Percentiles rank a stretch among this genome's conserved stretches.
Conservation (phyloP, 2,113 vertebrate genomes). For the Malurus cyaneus region DNA sequence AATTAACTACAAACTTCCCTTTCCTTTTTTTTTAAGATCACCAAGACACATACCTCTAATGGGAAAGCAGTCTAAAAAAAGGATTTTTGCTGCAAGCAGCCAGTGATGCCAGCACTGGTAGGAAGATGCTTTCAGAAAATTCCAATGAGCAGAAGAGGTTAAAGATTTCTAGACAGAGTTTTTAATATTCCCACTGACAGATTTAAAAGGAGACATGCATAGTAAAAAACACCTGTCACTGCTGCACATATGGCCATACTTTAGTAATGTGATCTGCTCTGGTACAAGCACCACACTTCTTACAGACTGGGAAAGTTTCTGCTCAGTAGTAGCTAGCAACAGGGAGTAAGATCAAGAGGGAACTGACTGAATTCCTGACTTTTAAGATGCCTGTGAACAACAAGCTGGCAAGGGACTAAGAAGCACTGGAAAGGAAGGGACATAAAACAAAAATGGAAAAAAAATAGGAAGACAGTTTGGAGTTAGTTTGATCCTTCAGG, state of each 20-base stretch:
- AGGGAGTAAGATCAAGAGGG: conserved; percentile 12
- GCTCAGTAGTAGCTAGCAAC: neutral
- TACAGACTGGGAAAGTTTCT: neutral
- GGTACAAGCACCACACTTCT: neutral
- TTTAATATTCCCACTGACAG: conserved; percentile 29
- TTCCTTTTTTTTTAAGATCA: neutral
- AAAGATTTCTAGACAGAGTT: neutral
- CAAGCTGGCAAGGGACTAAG: conserved; percentile 1
- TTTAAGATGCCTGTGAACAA: neutral
- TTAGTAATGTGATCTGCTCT: neutral
- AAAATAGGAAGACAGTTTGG: neutral
- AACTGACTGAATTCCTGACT: conserved; percentile 24
- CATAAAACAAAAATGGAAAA: conserved; percentile 23
- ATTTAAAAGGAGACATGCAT: conserved; percentile 21
- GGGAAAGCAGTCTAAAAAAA: neutral
- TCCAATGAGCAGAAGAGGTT: neutral
- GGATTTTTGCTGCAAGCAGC: neutral
- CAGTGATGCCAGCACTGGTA: neutral
- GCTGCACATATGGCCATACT: conserved; percentile 31
- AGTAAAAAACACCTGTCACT: conserved; percentile 42
- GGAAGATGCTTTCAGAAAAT: conserved; percentile 18
- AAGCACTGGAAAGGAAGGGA: conserved; percentile 24
- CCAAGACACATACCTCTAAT: neutral
- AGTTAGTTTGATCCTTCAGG: neutral
- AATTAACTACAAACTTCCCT: neutral